These are phyloP conservation scores for Rallus limicola DNA, from an alignment of 2,113 vertebrate genomes.

Conservation along the genomic window DNA sequence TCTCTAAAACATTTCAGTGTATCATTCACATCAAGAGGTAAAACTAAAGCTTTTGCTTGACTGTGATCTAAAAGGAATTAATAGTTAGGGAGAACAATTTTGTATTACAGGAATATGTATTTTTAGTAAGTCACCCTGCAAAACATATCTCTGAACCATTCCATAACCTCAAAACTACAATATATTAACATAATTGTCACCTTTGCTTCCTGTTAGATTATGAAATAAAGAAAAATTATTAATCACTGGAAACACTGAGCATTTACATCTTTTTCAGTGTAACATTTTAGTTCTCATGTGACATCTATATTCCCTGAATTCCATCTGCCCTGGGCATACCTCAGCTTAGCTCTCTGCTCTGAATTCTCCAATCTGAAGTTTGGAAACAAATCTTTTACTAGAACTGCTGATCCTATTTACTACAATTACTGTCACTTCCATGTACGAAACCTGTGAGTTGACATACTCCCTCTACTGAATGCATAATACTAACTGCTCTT, in stretches of 20 bases:
- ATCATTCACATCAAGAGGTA: conserved; percentile 88
- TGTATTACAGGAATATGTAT: background rate
- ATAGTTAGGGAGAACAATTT: background rate
- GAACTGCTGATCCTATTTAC: background rate
- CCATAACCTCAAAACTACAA: background rate
- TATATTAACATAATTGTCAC: background rate
- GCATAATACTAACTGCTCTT: background rate
- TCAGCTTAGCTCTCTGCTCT: background rate
- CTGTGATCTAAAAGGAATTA: conserved; percentile 69
- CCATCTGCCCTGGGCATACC: background rate
- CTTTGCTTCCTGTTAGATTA: background rate
- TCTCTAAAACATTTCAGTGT: conserved; percentile 85
- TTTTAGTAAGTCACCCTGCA: background rate
- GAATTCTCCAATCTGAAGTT: background rate
- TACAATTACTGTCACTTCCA: background rate
- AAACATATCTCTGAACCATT: background rate
- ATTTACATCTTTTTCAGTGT: background rate
- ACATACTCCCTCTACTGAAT: background rate
- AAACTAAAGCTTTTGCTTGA: conserved; percentile 73
- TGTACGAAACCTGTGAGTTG: background rate
- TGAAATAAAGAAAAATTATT: background rate
- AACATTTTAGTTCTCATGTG: background rate
- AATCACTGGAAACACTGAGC: background rate
- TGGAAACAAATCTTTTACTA: background rate
- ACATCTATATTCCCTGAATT: background rate